Percentiles rank a stretch among this genome's conserved stretches.
phyloP scores from a whole-genome alignment of 2,797 vertebrate species.

The Dendrocincla fuliginosa region DNA sequence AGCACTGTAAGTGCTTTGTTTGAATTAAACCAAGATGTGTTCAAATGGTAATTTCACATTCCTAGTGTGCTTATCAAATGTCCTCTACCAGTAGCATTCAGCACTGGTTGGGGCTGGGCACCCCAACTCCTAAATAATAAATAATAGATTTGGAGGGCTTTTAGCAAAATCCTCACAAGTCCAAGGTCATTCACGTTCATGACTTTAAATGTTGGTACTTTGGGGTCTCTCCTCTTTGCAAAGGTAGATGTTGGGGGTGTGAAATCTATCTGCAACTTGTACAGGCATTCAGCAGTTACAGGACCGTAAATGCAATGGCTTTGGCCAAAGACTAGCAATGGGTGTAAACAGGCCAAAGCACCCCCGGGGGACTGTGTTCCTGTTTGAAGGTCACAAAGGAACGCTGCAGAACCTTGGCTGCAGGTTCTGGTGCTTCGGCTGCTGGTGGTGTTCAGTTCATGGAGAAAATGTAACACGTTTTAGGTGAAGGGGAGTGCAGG shows the following conservation, averaged over 20 bases:
- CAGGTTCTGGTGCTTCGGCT: background rate
- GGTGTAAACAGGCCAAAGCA: background rate
- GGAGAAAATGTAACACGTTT: background rate
- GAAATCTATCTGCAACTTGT: background rate
- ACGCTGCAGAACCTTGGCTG: background rate
- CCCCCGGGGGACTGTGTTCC: background rate
- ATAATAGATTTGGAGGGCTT: background rate
- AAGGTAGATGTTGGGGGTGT: background rate
- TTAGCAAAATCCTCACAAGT: background rate
- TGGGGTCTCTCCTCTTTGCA: background rate
- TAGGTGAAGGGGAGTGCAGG: no score
- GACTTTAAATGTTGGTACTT: background rate
- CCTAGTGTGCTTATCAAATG: background rate
- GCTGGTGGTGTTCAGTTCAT: background rate
- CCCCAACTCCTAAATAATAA: background rate
- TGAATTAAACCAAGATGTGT: background rate
- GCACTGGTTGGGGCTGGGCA: background rate
- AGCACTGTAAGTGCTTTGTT: background rate
- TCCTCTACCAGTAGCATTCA: background rate
- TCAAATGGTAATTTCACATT: background rate
- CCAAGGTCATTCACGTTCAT: background rate
- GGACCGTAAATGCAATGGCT: background rate
- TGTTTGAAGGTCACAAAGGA: background rate
- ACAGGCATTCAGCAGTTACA: background rate
- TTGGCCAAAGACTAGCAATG: background rate